Conservation (phyloP, 2,797 vertebrate genomes). For the Coregonus ussuriensis region DNA sequence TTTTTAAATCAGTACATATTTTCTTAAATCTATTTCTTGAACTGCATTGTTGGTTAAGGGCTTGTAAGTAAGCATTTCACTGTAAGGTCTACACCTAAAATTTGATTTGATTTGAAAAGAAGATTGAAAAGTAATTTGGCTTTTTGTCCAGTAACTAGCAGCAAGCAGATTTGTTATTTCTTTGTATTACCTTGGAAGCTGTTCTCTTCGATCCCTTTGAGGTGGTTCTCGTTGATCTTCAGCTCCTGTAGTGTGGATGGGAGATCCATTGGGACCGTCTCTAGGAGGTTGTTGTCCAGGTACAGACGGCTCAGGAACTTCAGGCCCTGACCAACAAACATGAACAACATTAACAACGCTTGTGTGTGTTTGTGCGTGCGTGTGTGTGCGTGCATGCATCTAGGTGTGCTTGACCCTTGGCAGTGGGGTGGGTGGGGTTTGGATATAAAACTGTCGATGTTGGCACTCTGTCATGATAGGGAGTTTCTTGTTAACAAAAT, state of each 20-base stretch:
- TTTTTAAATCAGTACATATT: too few species aligned
- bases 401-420: not conserved
- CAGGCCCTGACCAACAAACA: conserved; percentile 74
- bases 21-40: too few species aligned
- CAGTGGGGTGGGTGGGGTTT: too few species aligned
- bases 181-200: conserved; percentile 80
- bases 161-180: not conserved
- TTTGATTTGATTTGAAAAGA: too few species aligned
- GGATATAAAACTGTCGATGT: too few species aligned
- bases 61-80: too few species aligned
- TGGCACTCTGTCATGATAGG: too few species aligned
- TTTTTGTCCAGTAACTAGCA: not conserved
- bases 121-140: not conserved
- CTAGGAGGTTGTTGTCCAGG: conserved; percentile 89
- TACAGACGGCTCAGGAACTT: conserved; percentile 90
- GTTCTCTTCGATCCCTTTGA: conserved; percentile 78
- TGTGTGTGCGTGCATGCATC: too few species aligned
- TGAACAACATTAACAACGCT: not conserved
- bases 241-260: conserved; percentile 91
- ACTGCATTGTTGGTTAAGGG: too few species aligned
- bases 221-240: conserved; percentile 92
- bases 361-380: too few species aligned
- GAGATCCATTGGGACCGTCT: conserved; percentile 78
- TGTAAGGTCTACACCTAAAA: too few species aligned
- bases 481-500: too few species aligned